These are phyloP conservation scores for Takifugu flavidus DNA, from an alignment of 2,113 vertebrate species.

Conservation along the genomic window DNA sequence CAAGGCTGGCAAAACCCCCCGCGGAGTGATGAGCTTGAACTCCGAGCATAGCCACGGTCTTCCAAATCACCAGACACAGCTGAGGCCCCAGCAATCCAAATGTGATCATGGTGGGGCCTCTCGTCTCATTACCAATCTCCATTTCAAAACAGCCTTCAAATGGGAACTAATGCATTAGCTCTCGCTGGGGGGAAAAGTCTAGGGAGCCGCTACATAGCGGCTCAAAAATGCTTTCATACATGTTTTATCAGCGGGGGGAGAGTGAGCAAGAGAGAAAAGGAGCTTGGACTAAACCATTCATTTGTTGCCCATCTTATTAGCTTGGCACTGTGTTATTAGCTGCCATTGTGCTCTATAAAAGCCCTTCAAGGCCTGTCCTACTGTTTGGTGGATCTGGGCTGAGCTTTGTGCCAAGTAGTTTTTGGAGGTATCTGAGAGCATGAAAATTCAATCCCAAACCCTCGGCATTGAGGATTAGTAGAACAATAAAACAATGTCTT, in stretches of 20 bases:
- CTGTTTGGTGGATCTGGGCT: constrained; percentile 61
- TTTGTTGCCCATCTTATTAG: constrained; percentile 70
- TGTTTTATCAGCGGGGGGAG: constrained; percentile 66
- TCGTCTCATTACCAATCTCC: constrained; percentile 73
- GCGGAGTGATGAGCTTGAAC: constrained; percentile 62
- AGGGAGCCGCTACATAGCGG: constrained; percentile 53
- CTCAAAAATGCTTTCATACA: constrained; percentile 68
- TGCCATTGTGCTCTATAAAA: constrained; percentile 69
- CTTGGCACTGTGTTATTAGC: constrained; percentile 71
- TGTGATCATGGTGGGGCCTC: constrained; percentile 63
- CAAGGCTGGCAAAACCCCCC: constrained; percentile 47
- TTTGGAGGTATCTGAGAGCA: constrained; percentile 66
- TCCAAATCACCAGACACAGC: constrained; percentile 60
- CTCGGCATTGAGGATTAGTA: constrained; percentile 62
- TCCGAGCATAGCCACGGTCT: constrained; percentile 41
- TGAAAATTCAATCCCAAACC: constrained; percentile 72
- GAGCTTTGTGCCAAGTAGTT: constrained; percentile 62
- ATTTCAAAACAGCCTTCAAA: constrained; percentile 73
- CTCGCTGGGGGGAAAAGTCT: constrained; percentile 52
- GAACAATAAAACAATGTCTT: constrained; percentile 66
- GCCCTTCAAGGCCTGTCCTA: constrained; percentile 61
- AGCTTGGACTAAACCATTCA: constrained; percentile 63
- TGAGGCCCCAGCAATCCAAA: constrained; percentile 65
- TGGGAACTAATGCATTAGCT: constrained; percentile 75
- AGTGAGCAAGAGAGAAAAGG: constrained; percentile 54